Evolutionary conservation across 2,113 vertebrate species (phyloP), one percentile per base, ranked within the genome.

Genomic region (Toxostoma redivivum): DNA sequence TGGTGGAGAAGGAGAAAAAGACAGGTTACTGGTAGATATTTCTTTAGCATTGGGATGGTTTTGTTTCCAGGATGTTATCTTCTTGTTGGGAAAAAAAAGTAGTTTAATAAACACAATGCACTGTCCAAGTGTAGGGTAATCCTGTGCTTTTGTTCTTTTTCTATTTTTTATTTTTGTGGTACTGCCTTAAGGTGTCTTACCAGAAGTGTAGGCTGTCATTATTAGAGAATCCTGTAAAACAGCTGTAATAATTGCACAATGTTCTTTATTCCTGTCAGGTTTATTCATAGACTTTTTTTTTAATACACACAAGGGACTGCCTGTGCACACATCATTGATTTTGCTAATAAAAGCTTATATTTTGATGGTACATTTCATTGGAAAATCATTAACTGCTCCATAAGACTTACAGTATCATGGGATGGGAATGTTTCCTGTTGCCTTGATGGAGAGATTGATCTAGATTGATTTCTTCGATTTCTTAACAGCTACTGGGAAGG

Each of bases 301-400:
- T 25, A 38, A 76, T 66, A 93, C 50, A 47, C 90, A 47, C 2
- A 5, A 85, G 95, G 87, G 89, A 95, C 87, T 77, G 16, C 45
- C 91, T 94, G 54, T 91, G 77, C 69, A 86, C 60, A 56, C 80
- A 71, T 91, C 83, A 92, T 94, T 92, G 92, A 91, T 96, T 95
- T 94, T 85, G 35, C 81, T 96, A 96, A 95, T 96, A 96, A 96
- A 94, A 94, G 93, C 54, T 90, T 93, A 11, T 73, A 92, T 94
- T 95, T 93, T 93, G 92, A 86, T 92, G 79, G 66, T 93, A 74
- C 5, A 3, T 88, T 97, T 90, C 64, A 92, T 94, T 92, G 90
- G 62, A 96, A 93, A 83, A 86, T 83, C 51, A 73, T 96, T 89
- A 93, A 67, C 82, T 88, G 67, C 62, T 80, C 42, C 47, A 48